Evolutionary conservation across 2,888 invertebrate species (phyloP).

Genomic region (Sussaba pulchella): DNA sequence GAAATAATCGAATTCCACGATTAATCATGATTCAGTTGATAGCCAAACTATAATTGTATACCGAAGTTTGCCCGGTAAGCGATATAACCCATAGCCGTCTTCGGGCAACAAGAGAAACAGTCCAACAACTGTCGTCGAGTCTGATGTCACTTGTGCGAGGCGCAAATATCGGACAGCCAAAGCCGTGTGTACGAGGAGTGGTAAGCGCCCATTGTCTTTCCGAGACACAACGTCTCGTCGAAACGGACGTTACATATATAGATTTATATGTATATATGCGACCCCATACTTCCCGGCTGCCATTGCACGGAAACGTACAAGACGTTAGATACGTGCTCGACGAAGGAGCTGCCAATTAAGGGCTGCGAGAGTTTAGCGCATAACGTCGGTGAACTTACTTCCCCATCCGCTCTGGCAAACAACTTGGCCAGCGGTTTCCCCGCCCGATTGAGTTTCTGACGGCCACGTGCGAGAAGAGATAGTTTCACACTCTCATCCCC

Average conservation of each 20-base stretch:
- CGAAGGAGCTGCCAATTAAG: slow-evolving; percentile 55
- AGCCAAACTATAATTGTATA: too few species aligned
- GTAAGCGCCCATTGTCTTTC: slow-evolving; percentile 38
- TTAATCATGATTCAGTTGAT: too few species aligned
- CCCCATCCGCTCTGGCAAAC: slow-evolving; percentile 6
- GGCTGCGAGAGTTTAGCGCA: slow-evolving; percentile 50
- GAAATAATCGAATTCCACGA: too few species aligned
- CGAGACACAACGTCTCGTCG: slow-evolving; percentile 20
- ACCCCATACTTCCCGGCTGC: slow-evolving; percentile 44
- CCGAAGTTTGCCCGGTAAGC: slow-evolving; percentile 33
- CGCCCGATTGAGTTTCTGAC: slow-evolving; percentile 48
- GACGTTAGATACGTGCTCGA: slow-evolving; percentile 43
- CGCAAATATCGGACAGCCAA: slow-evolving; percentile 12
- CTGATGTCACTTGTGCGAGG: slow-evolving; percentile 26
- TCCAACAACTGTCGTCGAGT: slow-evolving; percentile 47
- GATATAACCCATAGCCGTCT: slow-evolving; percentile 32
- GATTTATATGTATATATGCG: too few species aligned
- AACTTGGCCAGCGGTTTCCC: slow-evolving; percentile 39
- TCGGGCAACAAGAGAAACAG: slow-evolving; percentile 20
- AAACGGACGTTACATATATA: slow-evolving; percentile 46
- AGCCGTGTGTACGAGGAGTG: not conserved
- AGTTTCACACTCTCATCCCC: slow-evolving; percentile 34
- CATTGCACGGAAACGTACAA: slow-evolving; percentile 1
- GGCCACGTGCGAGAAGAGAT: slow-evolving; percentile 49
- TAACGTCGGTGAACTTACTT: not conserved